Percentiles rank a stretch among this genome's conserved stretches.
phyloP scores from a whole-genome alignment of 2,888 invertebrate genomes.

The Noctua janthina region DNA sequence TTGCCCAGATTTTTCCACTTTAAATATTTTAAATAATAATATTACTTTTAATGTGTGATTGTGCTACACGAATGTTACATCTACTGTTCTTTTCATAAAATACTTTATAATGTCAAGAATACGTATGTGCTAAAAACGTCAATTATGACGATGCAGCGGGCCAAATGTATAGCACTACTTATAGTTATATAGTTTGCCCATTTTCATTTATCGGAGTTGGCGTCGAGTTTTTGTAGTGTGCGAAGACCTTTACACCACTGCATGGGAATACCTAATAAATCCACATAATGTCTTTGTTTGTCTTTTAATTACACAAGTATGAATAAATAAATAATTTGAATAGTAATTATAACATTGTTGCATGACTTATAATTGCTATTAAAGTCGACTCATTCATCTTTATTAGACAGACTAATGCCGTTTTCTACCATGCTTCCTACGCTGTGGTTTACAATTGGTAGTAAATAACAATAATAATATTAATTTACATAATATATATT shows the following conservation, averaged over 20 bases:
- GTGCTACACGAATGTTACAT: no score
- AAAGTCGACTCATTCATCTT: constrained; percentile 8
- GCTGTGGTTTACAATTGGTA: neutral
- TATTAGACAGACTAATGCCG: neutral
- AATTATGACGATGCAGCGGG: no score
- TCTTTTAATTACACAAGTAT: constrained; percentile 1
- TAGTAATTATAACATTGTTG: constrained; percentile 5
- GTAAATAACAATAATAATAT: neutral
- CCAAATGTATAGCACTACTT: no score
- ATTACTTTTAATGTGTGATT: no score
- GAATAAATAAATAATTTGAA: constrained; percentile 7
- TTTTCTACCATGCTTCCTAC: neutral
- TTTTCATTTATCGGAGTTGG: no score
- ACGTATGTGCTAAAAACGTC: no score
- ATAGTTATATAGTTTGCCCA: no score
- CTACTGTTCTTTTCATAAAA: no score
- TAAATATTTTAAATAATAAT: no score
- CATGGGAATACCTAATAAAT: neutral
- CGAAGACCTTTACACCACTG: neutral
- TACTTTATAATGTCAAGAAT: no score
- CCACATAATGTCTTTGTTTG: constrained; percentile 9
- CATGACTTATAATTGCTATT: constrained; percentile 2
- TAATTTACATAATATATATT: no score
- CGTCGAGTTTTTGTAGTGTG: neutral
- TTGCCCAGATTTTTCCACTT: no score